Base-by-base conservation (phyloP, 2,113 vertebrate species). In the Corvus cornix region DNA sequence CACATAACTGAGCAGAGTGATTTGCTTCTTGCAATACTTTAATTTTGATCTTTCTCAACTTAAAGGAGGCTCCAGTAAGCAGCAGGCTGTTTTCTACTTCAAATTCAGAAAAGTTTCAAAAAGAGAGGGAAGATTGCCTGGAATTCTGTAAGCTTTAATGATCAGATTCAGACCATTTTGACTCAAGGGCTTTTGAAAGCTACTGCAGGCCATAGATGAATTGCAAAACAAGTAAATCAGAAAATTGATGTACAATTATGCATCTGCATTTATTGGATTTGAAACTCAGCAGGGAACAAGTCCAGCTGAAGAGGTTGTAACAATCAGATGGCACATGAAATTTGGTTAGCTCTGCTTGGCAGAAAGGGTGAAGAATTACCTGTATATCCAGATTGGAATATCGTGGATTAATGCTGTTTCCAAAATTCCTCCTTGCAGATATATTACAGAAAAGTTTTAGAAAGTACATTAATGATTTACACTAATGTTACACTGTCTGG, bases 231-330 rank as follows among this genome's bases (percentile, higher is more conserved):
- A 85, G 67, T 62, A 95, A 95, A 97, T 85, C 51, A 83, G 51
- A 94, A 87, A 96, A 83, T 0, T 85, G 53, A 91, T 90, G 39
- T 74, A 76, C 63, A 96, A 39, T 95, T 94, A 93, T 83, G 80
- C 67, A 87, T 89, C 89, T 94, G 51, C 84, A 94, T 91, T 88
- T 91, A 88, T 83, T 96, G 87, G n/a, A 79, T 80, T 90, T 91
- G 46, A 93, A 93, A 95, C 16, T 74, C 75, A 20, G 26, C 33
- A 87, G 59, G 46, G 84, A 95, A 70, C 21, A 76, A 73, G 49
- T 82, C 81, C 78, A 95, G 58, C 81, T 93, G 84, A 96, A 93
- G 84, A 87, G 91, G 60, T 27, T 97, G 86, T 87, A 89, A 68
- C 66, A 53, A 39, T 94, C 89, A 96, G 84, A 96, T 89, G 58